phyloP scores from a whole-genome alignment of 2,797 vertebrate species.

The Hylomyscus alleni region DNA sequence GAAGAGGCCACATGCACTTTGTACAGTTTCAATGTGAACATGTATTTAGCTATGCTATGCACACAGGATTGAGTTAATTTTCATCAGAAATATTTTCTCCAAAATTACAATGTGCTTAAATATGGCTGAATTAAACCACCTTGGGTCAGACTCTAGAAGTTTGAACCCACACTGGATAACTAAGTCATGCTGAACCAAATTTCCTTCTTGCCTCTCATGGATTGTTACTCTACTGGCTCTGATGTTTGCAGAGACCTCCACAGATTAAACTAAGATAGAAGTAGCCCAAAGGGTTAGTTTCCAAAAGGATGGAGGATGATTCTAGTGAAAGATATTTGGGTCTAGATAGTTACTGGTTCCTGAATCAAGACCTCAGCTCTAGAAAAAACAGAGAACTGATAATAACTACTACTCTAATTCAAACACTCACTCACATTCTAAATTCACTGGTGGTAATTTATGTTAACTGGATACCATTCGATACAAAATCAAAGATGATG shows the following conservation, averaged over 20 bases:
- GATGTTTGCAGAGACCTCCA: neutral
- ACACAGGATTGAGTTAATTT: neutral
- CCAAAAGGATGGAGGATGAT: neutral
- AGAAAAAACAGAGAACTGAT: constrained; percentile 2
- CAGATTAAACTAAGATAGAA: neutral
- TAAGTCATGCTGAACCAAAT: neutral
- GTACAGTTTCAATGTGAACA: neutral
- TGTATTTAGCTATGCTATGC: neutral
- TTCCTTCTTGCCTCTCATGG: neutral
- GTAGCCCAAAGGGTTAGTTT: neutral
- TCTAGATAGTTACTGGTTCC: neutral
- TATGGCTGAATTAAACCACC: neutral
- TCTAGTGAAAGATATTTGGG: neutral
- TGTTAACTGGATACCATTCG: constrained; percentile 29
- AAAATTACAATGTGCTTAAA: neutral
- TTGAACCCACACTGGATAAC: neutral
- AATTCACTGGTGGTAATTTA: constrained; percentile 6
- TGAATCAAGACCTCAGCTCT: constrained; percentile 8
- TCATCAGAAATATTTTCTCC: neutral
- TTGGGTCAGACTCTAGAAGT: neutral
- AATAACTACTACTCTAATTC: neutral
- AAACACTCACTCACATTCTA: constrained; percentile 1
- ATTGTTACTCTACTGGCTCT: neutral
- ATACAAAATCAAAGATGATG: constrained; percentile 28
- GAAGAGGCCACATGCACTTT: neutral